Evolutionary conservation across 2,797 vertebrate genomes (phyloP).

Genomic region (Thaleichthys pacificus): DNA sequence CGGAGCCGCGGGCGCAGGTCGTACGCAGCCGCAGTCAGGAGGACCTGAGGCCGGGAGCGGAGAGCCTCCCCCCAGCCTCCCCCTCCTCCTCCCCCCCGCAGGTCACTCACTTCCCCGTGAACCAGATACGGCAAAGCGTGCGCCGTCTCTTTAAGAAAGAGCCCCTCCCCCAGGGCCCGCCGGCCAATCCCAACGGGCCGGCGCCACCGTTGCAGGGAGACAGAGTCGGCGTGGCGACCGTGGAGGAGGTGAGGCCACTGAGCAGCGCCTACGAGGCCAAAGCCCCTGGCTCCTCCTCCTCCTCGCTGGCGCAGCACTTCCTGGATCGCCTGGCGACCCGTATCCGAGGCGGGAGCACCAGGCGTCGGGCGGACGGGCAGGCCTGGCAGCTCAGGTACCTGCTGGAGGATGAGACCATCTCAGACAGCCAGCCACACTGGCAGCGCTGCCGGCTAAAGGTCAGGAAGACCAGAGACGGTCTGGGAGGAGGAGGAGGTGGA

Average conservation of each 20-base stretch:
- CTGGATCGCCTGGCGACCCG: constrained; percentile 35
- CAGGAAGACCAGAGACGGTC: constrained; percentile 71
- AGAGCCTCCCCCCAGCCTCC: neutral
- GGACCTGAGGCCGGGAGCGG: constrained; percentile 59
- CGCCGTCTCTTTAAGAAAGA: constrained; percentile 81
- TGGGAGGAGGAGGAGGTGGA: neutral
- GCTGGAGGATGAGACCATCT: constrained; percentile 88
- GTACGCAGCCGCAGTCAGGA: constrained; percentile 74
- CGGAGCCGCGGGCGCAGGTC: constrained; percentile 58
- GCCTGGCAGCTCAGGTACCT: constrained; percentile 83
- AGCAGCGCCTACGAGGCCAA: constrained; percentile 40
- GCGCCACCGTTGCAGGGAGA: constrained; percentile 34
- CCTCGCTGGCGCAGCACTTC: constrained; percentile 44
- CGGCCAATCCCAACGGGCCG: constrained; percentile 21
- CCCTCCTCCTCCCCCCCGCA: constrained; percentile 48
- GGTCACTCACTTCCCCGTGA: constrained; percentile 79
- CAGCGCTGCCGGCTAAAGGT: constrained; percentile 90
- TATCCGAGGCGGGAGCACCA: constrained; percentile 73
- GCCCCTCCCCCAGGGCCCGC: constrained; percentile 68
- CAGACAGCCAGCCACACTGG: constrained; percentile 87
- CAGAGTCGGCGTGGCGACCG: constrained; percentile 50
- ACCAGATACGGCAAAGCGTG: constrained; percentile 81
- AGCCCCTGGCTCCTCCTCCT: constrained; percentile 30
- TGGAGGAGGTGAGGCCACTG: constrained; percentile 39
- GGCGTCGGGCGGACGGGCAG: constrained; percentile 69